Evolutionary conservation across 2,113 vertebrate species (phyloP), one percentile per base, ranked within the genome.

Genomic region (Triplophysa tibetana): DNA sequence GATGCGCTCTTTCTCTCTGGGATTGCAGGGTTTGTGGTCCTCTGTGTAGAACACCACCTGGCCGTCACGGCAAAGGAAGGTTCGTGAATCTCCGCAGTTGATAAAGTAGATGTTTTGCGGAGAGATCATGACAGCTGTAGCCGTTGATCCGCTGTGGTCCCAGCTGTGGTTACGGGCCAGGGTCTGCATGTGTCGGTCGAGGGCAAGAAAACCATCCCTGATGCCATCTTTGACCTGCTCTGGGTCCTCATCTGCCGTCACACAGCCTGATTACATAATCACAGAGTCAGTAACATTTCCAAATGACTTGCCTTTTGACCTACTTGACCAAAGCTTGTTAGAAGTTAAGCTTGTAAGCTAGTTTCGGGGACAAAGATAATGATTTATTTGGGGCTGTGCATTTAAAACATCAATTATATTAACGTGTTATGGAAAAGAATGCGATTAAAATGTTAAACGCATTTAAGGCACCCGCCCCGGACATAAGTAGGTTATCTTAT

Each of bases 61-160:
- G 56, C 91, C 87, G 0, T 90, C 70, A 0, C 87, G 91, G 81
- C 94, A 94, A 73, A 95, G 91, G 54, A 94, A 82, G 0, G 93
- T 94, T 67, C 94, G 92, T 0, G 94, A 91, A 90, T 95, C 93
- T 4, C 94, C 94, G 1, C 93, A 94, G 89, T 95, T 95, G 85
- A 93, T 89, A 21, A 95, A 90, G 86, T 95, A 95, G 74, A 95
- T 82, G 82, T 93, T 86, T 4, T 33, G 69, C 0, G 91, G 91
- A 0, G 94, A 95, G 21, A 94, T 81, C 38, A 95, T 79, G 67
- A 94, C 86, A 0, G 84, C 89, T 1, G 94, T 88, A 0, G 91
- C 93, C 0, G 94, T 95, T 48, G 92, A 89, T 68, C 94, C 94
- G 0, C 94, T 93, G 4, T 86, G 89, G 29, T 95, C 92, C 89